Conservation (phyloP, 2,113 vertebrate species). For the Zapus hudsonius region DNA sequence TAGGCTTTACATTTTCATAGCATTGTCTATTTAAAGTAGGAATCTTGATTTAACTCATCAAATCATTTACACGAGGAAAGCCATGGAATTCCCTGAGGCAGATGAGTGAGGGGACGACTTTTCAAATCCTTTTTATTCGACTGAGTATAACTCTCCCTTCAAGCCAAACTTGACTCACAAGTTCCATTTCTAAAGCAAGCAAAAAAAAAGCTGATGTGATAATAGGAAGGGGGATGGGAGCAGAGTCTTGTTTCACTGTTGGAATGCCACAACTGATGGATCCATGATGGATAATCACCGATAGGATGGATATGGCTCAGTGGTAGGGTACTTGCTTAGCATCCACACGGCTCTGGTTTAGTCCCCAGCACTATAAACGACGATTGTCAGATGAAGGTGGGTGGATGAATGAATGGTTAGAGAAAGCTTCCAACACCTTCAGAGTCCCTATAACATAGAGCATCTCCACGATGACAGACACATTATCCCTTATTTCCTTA, state of each 20-base stretch:
- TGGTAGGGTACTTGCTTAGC: not conserved
- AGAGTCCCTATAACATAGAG: not conserved
- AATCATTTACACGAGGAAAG: conserved; percentile 62
- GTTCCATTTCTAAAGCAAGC: conserved; percentile 30
- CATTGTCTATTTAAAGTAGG: conserved; percentile 59
- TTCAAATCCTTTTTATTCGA: conserved; percentile 23
- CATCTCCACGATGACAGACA: not conserved
- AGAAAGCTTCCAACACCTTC: not conserved
- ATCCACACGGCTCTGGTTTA: not conserved
- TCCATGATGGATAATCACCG: not conserved
- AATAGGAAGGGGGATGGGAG: not conserved
- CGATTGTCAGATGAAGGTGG: not conserved
- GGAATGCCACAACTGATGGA: not conserved
- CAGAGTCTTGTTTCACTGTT: not conserved
- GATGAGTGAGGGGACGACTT: conserved; percentile 8
- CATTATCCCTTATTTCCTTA: not conserved
- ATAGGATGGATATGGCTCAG: not conserved
- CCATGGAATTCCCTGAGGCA: conserved; percentile 40
- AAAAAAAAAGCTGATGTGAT: conserved; percentile 14
- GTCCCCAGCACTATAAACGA: not conserved
- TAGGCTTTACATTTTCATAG: conserved; percentile 45
- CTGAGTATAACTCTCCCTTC: conserved; percentile 20
- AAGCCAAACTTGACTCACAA: conserved; percentile 28
- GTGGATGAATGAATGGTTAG: not conserved
- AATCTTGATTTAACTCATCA: conserved; percentile 52